Conservation (phyloP, 53 echinoderm and acorn worm genomes). For the Paracentrotus lividus region DNA sequence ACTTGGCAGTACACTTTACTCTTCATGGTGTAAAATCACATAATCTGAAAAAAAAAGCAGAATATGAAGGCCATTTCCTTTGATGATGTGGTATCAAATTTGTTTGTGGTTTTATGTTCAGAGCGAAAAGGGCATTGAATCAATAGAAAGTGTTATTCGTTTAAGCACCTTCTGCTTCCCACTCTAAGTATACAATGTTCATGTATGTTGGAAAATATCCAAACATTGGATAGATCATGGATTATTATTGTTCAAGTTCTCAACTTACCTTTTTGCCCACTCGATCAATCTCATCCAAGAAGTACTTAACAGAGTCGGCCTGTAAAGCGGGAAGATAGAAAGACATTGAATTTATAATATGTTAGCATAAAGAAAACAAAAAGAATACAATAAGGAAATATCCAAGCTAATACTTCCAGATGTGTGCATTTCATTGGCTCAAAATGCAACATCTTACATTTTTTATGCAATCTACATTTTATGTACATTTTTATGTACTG, state of each 20-base stretch:
- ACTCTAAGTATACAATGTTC: neutral
- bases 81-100: neutral
- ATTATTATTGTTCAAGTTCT: neutral
- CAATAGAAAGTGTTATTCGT: too few species aligned
- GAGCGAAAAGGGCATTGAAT: too few species aligned
- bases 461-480: too few species aligned
- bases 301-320: slow-evolving; percentile 99
- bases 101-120: neutral
- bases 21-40: neutral
- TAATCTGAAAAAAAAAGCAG: neutral
- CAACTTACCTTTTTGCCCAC: slow-evolving; percentile 87
- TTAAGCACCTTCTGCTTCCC: too few species aligned
- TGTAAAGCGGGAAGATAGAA: slow-evolving; percentile 61
- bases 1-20: neutral
- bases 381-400: slow-evolving; percentile 8
- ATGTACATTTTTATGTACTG: too few species aligned
- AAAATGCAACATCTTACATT: neutral
- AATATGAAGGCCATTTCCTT: neutral
- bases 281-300: slow-evolving; percentile 95
- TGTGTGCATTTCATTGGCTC: neutral
- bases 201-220: neutral
- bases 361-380: neutral
- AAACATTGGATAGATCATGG: neutral
- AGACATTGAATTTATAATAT: neutral
- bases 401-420: neutral